These are phyloP conservation scores for Coccyzus lansbergi DNA, from an alignment of 2,797 vertebrate genomes.

Conservation along the genomic window DNA sequence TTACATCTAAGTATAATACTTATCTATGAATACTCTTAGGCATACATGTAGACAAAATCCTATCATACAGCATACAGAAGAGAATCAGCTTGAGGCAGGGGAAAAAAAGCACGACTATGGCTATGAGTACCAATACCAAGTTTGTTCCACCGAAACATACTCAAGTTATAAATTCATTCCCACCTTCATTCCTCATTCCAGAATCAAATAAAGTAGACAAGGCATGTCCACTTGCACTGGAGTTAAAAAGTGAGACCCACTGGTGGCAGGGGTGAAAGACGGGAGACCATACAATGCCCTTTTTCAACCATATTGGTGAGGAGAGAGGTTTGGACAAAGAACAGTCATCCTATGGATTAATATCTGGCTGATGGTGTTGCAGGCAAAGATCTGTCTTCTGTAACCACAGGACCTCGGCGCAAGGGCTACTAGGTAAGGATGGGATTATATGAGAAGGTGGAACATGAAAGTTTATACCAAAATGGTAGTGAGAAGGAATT, in stretches of 20 bases:
- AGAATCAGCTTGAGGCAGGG: background rate
- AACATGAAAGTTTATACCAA: background rate
- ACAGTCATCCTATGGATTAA: background rate
- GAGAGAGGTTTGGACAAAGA: background rate
- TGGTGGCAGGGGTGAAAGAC: background rate
- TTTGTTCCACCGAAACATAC: background rate
- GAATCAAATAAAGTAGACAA: background rate
- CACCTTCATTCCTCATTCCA: background rate
- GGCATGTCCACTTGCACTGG: rapidly evolving
- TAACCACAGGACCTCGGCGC: background rate
- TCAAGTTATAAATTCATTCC: background rate
- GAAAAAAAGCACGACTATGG: background rate
- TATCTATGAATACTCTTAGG: background rate
- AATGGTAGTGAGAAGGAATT: background rate
- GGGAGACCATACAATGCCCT: rapidly evolving
- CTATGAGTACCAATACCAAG: rapidly evolving
- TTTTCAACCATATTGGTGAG: background rate
- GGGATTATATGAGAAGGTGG: background rate
- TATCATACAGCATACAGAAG: background rate
- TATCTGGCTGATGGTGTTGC: background rate
- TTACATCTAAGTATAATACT: background rate
- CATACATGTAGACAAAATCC: background rate
- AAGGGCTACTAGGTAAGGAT: background rate
- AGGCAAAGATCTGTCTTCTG: background rate
- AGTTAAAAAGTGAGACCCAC: background rate